Base-by-base conservation (phyloP, 2,113 vertebrate genomes). In the Pterocles gutturalis region DNA sequence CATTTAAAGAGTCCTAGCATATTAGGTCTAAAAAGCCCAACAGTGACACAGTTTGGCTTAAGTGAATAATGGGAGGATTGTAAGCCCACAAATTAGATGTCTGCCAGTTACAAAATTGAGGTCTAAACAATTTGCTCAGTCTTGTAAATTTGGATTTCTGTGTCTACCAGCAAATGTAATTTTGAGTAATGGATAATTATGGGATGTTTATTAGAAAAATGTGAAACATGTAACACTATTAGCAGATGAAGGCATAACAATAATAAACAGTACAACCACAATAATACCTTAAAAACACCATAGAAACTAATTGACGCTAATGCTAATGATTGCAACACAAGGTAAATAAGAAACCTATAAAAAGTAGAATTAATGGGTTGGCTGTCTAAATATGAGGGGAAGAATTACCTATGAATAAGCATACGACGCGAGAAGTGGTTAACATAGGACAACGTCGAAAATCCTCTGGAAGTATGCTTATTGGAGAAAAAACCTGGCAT, bases 131-230 rank as follows among this genome's bases (percentile, higher is more conserved):
- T 92, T 95, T 93, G 64, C 65, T 83, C 76, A 49, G 86, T 77
- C 93, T 83, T 92, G 91, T 95, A 90, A 92, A 88, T 95, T 81
- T 92, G 67, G 41, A 78, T 86, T 90, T 88, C 54, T 93, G 5
- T 72, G 51, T 83, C 83, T 88, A 89, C 72, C 89, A 89, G 86
- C 51, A 93, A 96, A 93, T 72, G 83, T 73, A 93, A 88, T 88
- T 93, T 85, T 83, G 78, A 65, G 36, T 93, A 92, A 92, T 93
- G 91, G 93, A 41, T 96, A 92, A 95, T 96, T 95, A 46, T 92
- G 81, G 55, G 79, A 73, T 93, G 90, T 54, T 96, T 77, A 66
- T 96, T 70, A 86, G 71, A 93, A 93, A 91, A 92, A 73, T 61
- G 41, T 86, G 85, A 88, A 80, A 70, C 41, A 17, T 26, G 5